Base-by-base conservation (phyloP, 2,888 invertebrate species). In the Peribatodes rhomboidaria region DNA sequence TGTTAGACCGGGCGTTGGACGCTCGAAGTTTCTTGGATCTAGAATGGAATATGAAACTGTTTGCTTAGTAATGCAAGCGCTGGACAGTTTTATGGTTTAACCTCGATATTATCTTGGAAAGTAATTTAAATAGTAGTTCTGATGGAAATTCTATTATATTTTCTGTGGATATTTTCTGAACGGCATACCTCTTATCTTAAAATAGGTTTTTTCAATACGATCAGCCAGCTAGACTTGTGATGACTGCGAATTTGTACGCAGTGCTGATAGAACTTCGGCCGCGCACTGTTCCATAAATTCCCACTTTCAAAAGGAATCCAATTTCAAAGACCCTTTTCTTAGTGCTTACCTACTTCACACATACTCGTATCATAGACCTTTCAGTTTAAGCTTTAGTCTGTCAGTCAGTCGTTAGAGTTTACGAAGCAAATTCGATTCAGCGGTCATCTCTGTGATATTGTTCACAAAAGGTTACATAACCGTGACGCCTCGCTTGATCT, bases 21-120 rank as follows among this genome's bases (percentile, higher is more conserved):
- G 63, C 55, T 63, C 66, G n/a, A 37, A 57, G 59, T 63, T 61
- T 57, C 59, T 57, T 49, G 33, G 39, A 20, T 47, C 39, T 39
- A 41, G 33, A 35, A 50, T 50, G 18, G 33, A 35, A 16, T 22
- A 52, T 42, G 20, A 59, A 37, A 37, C 37, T 46, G 27, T 54
- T 46, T 46, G 27, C 46, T 46, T 53, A 35, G 22, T 9, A 22
- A 50, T 27, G 52, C 39, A 16, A 20, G 55, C n/a, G 1, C 20
- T 42, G 31, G 54, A 33, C 31, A 13, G 20, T 20, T 47, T 49
- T 18, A 33, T 8, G 33, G 10, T 14, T n/a, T 13, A 7, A 3
- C 7, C 33, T 50, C 10, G 16, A 42, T 16, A 54, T 49, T 8
- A 27, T 31, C 14, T 14, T 9, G 10, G 7, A 31, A 49, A 1